Percentiles rank a stretch among this genome's conserved stretches.
Evolutionary conservation across 2,888 invertebrate genomes (phyloP).

Genomic region (Bruchidius siliquastri): DNA sequence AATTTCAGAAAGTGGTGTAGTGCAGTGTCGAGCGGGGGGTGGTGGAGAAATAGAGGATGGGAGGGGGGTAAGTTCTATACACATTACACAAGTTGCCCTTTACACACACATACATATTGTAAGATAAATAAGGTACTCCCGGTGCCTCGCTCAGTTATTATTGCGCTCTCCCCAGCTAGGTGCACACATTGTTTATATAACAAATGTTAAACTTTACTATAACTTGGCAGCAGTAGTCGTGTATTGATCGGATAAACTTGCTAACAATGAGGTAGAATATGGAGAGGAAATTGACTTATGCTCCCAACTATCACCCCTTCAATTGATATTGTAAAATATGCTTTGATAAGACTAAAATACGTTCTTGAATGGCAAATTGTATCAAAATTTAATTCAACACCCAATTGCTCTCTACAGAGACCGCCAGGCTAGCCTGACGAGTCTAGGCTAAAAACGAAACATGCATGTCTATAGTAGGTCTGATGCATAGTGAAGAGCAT

Average conservation of each 20-base stretch:
- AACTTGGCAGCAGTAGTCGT: conserved; percentile 36
- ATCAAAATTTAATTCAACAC: no score
- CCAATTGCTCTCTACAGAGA: no score
- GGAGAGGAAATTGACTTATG: neutral
- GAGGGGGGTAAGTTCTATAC: neutral
- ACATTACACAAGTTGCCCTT: conserved; percentile 9
- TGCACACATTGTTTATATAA: conserved; percentile 45
- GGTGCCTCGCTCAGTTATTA: conserved; percentile 34
- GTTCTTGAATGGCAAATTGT: no score
- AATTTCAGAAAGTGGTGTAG: conserved; percentile 25
- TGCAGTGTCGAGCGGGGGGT: neutral
- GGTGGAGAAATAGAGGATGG: neutral
- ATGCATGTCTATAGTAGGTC: no score
- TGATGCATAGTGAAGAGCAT: no score
- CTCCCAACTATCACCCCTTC: neutral
- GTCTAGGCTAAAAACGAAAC: no score
- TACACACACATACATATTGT: conserved; percentile 14
- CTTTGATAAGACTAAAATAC: no score
- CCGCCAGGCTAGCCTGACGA: no score
- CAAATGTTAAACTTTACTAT: conserved; percentile 44
- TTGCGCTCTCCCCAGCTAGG: conserved; percentile 32
- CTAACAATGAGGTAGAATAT: neutral
- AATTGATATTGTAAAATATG: no score
- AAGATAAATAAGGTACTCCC: conserved; percentile 35
- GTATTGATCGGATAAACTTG: conserved; percentile 46